A percentile compares a stretch with the other conserved stretches of the same genome.
phyloP scores from a whole-genome alignment of 2,113 vertebrate species.

The Vireo altiloquus region DNA sequence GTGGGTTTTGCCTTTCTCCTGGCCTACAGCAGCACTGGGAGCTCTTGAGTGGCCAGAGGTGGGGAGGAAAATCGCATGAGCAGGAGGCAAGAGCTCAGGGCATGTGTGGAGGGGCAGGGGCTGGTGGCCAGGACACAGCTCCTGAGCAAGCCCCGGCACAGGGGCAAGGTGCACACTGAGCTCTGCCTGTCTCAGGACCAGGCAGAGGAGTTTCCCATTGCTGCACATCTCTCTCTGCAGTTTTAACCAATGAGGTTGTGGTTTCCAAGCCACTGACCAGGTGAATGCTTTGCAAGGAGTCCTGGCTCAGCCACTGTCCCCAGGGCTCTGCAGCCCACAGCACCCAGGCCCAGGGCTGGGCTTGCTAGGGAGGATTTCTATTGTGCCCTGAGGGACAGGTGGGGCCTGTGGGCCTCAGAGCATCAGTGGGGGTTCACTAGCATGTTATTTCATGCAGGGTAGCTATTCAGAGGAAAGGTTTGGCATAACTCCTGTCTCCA shows the following conservation, averaged over 20 bases:
- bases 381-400: neutral
- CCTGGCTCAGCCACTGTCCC: neutral
- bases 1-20: neutral
- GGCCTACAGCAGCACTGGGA: neutral
- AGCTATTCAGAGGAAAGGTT: neutral
- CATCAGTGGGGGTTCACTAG: neutral
- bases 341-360: neutral
- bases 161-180: neutral
- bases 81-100: neutral
- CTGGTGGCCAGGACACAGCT: neutral
- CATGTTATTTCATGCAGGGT: neutral
- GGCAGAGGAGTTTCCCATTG: neutral
- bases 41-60: neutral
- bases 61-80: neutral
- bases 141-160: neutral
- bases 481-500: neutral
- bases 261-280: neutral
- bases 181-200: neutral
- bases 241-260: accelerated
- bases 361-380: neutral
- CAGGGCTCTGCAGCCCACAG: neutral
- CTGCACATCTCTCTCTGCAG: neutral
- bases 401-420: neutral
- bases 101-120: neutral
- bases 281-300: neutral